These are phyloP conservation scores for Thereva unica DNA, from an alignment of 2,888 invertebrate species.

Conservation along the genomic window DNA sequence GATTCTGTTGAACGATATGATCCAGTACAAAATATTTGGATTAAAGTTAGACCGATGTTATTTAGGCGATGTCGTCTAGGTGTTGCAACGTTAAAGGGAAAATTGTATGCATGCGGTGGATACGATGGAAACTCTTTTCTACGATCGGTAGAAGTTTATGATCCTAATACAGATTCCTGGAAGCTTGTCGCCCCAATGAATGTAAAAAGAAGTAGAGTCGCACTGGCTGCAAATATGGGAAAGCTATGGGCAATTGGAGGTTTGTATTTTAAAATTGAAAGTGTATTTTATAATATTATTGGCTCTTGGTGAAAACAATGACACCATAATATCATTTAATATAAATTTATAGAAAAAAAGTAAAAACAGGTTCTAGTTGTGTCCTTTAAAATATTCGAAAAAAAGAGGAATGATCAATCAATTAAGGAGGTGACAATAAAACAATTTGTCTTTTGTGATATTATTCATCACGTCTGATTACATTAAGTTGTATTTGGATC, in stretches of 20 bases:
- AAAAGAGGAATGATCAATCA: no score
- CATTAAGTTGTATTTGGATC: no score
- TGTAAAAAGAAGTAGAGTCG: slow-evolving; percentile 78
- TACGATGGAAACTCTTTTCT: slow-evolving; percentile 85
- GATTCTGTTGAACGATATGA: slow-evolving; percentile 84
- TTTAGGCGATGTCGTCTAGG: slow-evolving; percentile 81
- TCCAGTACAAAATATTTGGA: slow-evolving; percentile 74
- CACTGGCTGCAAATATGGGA: slow-evolving; percentile 81
- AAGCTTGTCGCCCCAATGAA: slow-evolving; percentile 78
- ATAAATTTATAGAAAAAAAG: no score
- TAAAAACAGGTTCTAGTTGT: no score
- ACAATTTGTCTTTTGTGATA: no score
- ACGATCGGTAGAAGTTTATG: slow-evolving; percentile 79
- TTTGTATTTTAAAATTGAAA: neutral
- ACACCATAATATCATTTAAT: no score
- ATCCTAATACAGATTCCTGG: slow-evolving; percentile 77
- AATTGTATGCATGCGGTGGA: slow-evolving; percentile 82
- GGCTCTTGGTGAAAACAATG: no score
- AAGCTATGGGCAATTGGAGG: slow-evolving; percentile 83
- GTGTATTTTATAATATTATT: no score
- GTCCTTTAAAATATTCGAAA: no score
- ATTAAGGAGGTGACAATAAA: no score
- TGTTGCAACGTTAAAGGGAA: slow-evolving; percentile 78
- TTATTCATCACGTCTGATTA: no score
- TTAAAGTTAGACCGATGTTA: slow-evolving; percentile 75